phyloP scores from a whole-genome alignment of 2,888 invertebrate genomes.

The Dendrolimus pini region DNA sequence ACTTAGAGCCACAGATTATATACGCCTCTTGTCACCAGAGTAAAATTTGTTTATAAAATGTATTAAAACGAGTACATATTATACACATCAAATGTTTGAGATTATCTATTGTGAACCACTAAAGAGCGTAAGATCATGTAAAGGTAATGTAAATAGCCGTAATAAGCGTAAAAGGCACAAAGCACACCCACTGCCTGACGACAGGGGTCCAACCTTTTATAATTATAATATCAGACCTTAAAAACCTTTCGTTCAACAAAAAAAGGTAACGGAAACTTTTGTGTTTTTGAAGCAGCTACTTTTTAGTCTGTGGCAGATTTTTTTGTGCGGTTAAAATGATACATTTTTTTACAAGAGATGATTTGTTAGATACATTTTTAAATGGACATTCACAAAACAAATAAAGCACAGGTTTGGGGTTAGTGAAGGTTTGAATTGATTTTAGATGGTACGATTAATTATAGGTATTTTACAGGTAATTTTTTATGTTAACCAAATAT shows the following conservation, averaged over 20 bases:
- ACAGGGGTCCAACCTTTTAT: slow-evolving; percentile 63
- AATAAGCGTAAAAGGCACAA: slow-evolving; percentile 65
- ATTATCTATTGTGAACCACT: slow-evolving; percentile 40
- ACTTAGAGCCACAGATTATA: not conserved
- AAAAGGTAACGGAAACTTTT: slow-evolving; percentile 7
- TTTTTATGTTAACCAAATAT: slow-evolving; percentile 5
- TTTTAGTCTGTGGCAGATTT: not conserved
- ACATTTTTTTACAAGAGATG: slow-evolving; percentile 1
- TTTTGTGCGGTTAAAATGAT: slow-evolving; percentile 1
- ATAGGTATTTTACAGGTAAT: slow-evolving; percentile 2
- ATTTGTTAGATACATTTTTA: not conserved
- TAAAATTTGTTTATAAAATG: not conserved
- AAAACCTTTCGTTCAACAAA: slow-evolving; percentile 36
- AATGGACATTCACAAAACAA: not conserved
- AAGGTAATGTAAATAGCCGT: slow-evolving; percentile 69
- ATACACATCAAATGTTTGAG: not conserved
- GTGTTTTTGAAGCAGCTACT: slow-evolving; percentile 1
- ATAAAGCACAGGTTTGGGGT: not conserved
- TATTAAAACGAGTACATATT: not conserved
- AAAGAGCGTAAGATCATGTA: slow-evolving; percentile 46
- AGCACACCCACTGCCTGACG: slow-evolving; percentile 55
- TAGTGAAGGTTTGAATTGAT: not conserved
- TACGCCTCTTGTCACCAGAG: not conserved
- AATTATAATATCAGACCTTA: slow-evolving; percentile 75
- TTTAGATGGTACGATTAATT: slow-evolving; percentile 2